phyloP scores from a whole-genome alignment of 2,797 vertebrate genomes.

The Monodelphis domestica region DNA sequence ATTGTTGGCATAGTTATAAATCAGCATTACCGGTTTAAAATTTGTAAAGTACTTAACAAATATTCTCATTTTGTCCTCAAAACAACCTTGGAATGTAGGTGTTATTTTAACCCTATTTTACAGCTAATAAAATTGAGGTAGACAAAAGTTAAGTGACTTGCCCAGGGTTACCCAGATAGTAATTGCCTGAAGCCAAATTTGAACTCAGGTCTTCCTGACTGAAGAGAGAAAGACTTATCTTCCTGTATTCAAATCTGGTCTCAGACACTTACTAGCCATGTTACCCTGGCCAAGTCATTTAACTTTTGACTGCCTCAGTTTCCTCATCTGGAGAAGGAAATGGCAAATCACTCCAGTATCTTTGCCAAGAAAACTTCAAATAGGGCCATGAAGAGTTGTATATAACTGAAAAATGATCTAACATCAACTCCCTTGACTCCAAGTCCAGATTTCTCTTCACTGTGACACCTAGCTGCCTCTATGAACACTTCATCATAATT shows the following conservation, averaged over 20 bases:
- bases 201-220: not conserved
- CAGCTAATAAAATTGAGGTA: not conserved
- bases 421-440: too few species aligned
- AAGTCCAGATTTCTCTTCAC: not conserved
- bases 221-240: too few species aligned
- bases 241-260: too few species aligned
- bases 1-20: not conserved
- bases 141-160: not conserved
- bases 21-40: not conserved
- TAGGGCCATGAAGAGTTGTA: too few species aligned
- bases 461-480: not conserved
- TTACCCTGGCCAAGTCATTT: too few species aligned
- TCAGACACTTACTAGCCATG: too few species aligned
- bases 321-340: too few species aligned
- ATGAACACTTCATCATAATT: not conserved
- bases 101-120: not conserved
- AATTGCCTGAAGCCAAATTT: not conserved
- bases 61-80: not conserved
- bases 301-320: too few species aligned
- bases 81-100: not conserved
- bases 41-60: not conserved
- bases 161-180: not conserved
- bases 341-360: too few species aligned
- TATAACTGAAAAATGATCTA: too few species aligned
- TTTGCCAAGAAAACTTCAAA: too few species aligned